phyloP scores from a whole-genome alignment of 2,797 vertebrate genomes.

The Podargus strigoides region DNA sequence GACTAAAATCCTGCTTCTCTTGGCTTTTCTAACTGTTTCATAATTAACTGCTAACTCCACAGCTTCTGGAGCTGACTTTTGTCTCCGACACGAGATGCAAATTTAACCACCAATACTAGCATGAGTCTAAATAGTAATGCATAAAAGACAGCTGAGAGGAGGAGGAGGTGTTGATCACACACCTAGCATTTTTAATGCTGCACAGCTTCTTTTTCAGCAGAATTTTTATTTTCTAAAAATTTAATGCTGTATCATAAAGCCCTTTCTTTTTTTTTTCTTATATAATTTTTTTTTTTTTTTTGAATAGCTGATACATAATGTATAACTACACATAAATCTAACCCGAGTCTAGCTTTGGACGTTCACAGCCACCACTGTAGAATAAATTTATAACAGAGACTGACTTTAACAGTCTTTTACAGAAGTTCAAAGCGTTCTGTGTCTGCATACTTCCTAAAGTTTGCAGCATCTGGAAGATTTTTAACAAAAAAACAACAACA shows the following conservation, averaged over 20 bases:
- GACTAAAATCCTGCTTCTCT: background rate
- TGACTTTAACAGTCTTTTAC: conserved; percentile 31
- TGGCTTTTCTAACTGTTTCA: background rate
- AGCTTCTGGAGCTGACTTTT: conserved; percentile 12
- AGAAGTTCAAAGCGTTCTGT: conserved; percentile 34
- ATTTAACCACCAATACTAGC: background rate
- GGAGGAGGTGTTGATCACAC: conserved; percentile 14
- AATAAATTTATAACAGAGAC: conserved; percentile 53
- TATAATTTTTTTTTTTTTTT: conserved; percentile 23
- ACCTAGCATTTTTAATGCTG: background rate
- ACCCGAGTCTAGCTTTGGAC: conserved; percentile 43
- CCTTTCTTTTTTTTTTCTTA: background rate
- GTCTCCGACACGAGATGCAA: background rate
- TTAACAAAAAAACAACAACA: background rate
- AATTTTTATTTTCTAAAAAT: conserved; percentile 65
- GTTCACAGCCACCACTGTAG: conserved; percentile 13
- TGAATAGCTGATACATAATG: conserved; percentile 63
- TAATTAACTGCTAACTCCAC: conserved; percentile 8
- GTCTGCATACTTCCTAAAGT: background rate
- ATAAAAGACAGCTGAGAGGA: background rate
- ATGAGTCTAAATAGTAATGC: background rate
- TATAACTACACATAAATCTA: conserved; percentile 60
- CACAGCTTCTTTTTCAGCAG: conserved; percentile 41
- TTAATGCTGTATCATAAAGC: conserved; percentile 43
- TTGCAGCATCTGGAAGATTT: background rate